Evolutionary conservation across 2,113 vertebrate genomes (phyloP).

Genomic region (Hemichromis elongatus): DNA sequence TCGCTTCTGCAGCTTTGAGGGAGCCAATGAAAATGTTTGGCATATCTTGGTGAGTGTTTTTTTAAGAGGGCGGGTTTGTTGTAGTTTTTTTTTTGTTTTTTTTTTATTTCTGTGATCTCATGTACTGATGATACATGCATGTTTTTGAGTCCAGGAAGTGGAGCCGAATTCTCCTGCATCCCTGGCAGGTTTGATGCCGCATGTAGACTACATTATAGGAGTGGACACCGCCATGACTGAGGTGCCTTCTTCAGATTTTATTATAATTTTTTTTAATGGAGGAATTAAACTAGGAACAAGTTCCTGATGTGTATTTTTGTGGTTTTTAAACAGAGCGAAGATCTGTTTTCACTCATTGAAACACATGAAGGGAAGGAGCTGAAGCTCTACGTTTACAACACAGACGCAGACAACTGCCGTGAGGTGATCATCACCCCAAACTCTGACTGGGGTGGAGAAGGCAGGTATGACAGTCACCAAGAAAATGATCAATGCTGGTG

Average conservation of each 20-base stretch:
- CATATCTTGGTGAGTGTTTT: conserved; percentile 86
- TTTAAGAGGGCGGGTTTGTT: background rate
- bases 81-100: too few relatives aligned
- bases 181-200: conserved; percentile 85
- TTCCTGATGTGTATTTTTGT: background rate
- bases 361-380: conserved; percentile 86
- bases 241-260: conserved; percentile 42
- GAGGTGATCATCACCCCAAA: conserved; percentile 95
- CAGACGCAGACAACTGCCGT: conserved; percentile 90
- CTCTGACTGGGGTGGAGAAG: conserved; percentile 92
- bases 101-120: background rate
- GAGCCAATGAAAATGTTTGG: conserved; percentile 95
- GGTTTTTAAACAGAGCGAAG: conserved; percentile 78
- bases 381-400: conserved; percentile 96
- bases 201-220: conserved; percentile 94
- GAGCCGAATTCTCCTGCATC: conserved; percentile 93
- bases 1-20: conserved; percentile 96
- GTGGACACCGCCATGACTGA: conserved; percentile 90
- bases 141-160: conserved; percentile 80
- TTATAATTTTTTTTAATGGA: background rate
- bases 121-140: background rate
- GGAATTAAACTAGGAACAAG: background rate
- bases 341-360: conserved; percentile 92
- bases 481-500: background rate
- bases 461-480: conserved; percentile 76